These are phyloP conservation scores for Leucoraja ocellata DNA, from an alignment of 2,797 vertebrate genomes.

Conservation along the genomic window DNA sequence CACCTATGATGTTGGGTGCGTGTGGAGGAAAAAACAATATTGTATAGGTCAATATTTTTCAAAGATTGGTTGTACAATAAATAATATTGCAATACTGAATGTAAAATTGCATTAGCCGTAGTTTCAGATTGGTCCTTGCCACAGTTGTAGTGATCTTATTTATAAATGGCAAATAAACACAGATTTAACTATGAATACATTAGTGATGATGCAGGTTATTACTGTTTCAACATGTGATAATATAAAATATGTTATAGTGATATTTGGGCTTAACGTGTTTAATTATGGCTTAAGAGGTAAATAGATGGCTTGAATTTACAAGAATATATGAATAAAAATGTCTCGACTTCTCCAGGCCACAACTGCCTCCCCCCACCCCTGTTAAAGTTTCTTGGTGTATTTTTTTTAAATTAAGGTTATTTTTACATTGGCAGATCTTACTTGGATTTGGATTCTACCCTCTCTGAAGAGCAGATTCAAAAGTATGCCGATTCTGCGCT, in stretches of 20 bases:
- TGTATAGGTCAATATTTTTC: background rate
- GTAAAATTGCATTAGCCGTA: background rate
- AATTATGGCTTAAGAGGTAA: too few relatives aligned
- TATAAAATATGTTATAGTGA: background rate
- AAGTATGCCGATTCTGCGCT: slow-evolving; percentile 94
- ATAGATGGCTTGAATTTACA: background rate
- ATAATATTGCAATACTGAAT: background rate
- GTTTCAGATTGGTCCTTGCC: background rate
- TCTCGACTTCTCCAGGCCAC: too few relatives aligned
- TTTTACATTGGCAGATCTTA: slow-evolving; percentile 70
- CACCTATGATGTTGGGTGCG: background rate
- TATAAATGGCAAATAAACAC: too few relatives aligned
- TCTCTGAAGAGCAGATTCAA: slow-evolving; percentile 95
- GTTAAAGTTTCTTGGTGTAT: background rate
- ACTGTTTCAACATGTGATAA: background rate
- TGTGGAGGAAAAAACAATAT: background rate
- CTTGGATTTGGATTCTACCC: slow-evolving; percentile 87
- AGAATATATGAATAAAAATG: background rate
- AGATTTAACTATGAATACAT: too few relatives aligned
- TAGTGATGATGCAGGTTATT: too few relatives aligned
- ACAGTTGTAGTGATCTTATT: too few relatives aligned
- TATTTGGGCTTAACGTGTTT: background rate
- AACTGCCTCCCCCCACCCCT: background rate
- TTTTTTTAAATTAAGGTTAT: slow-evolving; percentile 40
- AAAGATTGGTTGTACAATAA: background rate